Conservation (phyloP, 2,888 invertebrate genomes). For the Drosophila picticornis region DNA sequence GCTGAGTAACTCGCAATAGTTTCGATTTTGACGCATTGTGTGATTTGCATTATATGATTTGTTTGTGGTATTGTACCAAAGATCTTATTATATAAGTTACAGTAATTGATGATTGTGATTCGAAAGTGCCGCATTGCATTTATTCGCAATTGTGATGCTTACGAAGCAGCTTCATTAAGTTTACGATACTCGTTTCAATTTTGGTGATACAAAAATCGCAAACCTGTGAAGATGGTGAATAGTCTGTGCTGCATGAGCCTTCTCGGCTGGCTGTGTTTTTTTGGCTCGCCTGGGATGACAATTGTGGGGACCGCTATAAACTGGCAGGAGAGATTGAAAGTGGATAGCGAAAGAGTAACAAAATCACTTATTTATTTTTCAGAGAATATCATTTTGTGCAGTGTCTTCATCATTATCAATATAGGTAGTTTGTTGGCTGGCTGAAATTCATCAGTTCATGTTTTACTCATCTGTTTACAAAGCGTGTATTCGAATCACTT, state of each 20-base stretch:
- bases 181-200: background rate
- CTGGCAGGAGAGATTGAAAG: too few species aligned
- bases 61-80: too few species aligned
- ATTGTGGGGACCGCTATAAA: slow-evolving; percentile 45
- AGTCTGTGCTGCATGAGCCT: slow-evolving; percentile 77
- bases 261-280: slow-evolving; percentile 82
- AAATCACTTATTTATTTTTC: too few species aligned
- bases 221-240: slow-evolving; percentile 53
- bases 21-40: background rate
- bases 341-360: slow-evolving; percentile 35
- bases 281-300: slow-evolving; percentile 63
- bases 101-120: background rate
- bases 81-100: background rate
- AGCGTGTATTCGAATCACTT: slow-evolving; percentile 25
- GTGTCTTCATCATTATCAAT: too few species aligned
- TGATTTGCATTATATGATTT: too few species aligned
- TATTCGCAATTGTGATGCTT: slow-evolving; percentile 24
- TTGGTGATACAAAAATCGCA: background rate
- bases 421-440: too few species aligned
- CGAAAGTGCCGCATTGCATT: background rate
- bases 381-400: slow-evolving; percentile 42
- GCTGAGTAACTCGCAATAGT: background rate
- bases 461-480: slow-evolving; percentile 8
- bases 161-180: background rate
- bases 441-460: slow-evolving; percentile 3